These are phyloP conservation scores for Loripinus fragilis DNA, from an alignment of 2,888 invertebrate genomes.

Conservation along the genomic window DNA sequence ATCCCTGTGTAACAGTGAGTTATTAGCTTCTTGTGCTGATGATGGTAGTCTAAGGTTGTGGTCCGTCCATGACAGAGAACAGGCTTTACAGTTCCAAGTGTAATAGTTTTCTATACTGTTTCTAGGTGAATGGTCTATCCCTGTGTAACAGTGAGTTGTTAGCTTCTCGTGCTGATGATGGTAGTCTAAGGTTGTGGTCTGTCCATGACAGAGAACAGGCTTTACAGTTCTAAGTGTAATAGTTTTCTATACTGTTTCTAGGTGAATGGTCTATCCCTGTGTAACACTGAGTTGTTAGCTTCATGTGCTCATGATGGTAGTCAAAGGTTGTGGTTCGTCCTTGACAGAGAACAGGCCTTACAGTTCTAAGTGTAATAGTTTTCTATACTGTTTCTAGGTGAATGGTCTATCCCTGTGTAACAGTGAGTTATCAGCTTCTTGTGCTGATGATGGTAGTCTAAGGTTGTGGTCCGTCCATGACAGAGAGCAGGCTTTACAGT, in stretches of 20 bases:
- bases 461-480: constrained; percentile 79
- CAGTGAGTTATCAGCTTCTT: constrained; percentile 74
- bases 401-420: constrained; percentile 75
- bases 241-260: constrained; percentile 39
- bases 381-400: constrained; percentile 65
- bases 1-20: constrained; percentile 69
- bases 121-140: constrained; percentile 77
- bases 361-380: constrained; percentile 82
- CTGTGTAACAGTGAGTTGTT: constrained; percentile 72
- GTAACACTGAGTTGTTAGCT: constrained; percentile 72
- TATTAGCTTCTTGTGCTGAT: constrained; percentile 78
- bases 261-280: constrained; percentile 77
- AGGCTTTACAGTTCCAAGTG: constrained; percentile 82
- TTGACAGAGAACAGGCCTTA: constrained; percentile 79
- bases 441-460: constrained; percentile 81
- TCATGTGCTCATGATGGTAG: constrained; percentile 82
- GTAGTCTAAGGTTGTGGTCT: constrained; percentile 81
- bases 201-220: constrained; percentile 79
- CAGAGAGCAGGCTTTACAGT: constrained; percentile 81
- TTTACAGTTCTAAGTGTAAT: constrained; percentile 81
- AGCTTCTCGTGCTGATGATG: constrained; percentile 80
- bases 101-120: constrained; percentile 37
- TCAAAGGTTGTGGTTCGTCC: constrained; percentile 79
- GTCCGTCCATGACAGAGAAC: constrained; percentile 79
- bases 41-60: constrained; percentile 82